Conservation (phyloP, 2,797 vertebrate species). For the Anabacerthia variegaticeps region DNA sequence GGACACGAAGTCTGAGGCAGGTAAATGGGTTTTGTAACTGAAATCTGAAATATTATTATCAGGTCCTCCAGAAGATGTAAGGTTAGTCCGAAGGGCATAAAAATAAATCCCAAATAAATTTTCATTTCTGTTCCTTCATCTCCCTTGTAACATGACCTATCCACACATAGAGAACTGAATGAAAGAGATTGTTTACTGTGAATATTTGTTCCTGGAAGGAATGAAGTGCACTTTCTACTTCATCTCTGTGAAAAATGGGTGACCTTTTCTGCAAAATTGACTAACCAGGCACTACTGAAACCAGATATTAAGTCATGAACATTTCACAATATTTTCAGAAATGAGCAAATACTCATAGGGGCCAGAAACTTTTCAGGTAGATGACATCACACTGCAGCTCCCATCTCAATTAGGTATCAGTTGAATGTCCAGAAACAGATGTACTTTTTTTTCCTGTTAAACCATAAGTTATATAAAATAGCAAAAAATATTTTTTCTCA, state of each 20-base stretch:
- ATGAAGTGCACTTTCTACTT: not conserved
- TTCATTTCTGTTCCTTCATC: not conserved
- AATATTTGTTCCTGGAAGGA: not conserved
- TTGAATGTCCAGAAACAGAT: not conserved
- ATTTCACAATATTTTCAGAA: not conserved
- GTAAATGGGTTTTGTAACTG: not conserved
- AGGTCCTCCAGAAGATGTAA: not conserved
- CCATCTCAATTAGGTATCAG: not conserved
- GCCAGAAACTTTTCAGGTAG: not conserved
- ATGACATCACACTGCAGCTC: not conserved
- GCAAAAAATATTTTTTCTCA: not conserved
- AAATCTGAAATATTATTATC: not conserved
- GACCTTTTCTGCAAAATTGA: not conserved
- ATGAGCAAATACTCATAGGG: not conserved
- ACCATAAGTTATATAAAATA: not conserved
- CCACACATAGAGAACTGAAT: not conserved
- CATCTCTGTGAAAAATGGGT: not conserved
- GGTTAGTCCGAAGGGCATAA: not conserved
- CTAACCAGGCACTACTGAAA: not conserved
- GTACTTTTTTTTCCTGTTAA: not conserved
- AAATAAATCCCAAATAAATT: not conserved
- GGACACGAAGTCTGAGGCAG: not conserved
- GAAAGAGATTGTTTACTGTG: not conserved
- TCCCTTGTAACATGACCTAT: not conserved
- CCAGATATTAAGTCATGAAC: not conserved